phyloP scores from a whole-genome alignment of 2,113 vertebrate genomes.

The Cyprinus carpio region DNA sequence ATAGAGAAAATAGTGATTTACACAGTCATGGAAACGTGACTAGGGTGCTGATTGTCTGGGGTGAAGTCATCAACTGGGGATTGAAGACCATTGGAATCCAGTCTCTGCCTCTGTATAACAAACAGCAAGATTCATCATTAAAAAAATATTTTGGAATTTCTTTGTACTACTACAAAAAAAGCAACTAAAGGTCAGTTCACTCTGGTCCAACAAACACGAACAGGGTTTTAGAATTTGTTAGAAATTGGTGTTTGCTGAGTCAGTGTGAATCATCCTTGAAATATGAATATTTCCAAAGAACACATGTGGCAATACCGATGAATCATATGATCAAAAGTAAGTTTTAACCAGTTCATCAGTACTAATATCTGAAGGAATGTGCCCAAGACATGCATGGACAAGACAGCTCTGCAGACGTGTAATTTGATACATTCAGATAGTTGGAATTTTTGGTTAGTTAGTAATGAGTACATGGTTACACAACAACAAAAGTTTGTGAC shows the following conservation, averaged over 20 bases:
- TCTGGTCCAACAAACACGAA: neutral
- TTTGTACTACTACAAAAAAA: neutral
- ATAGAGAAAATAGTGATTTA: conserved; percentile 47
- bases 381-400: neutral
- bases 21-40: conserved; percentile 59
- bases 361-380: neutral
- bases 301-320: neutral
- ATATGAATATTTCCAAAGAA: neutral
- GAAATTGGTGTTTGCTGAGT: neutral
- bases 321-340: neutral
- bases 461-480: neutral
- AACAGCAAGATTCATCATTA: neutral
- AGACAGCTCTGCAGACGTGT: neutral
- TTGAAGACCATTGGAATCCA: conserved; percentile 70
- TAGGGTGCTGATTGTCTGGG: conserved; percentile 62
- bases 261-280: neutral
- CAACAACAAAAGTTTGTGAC: neutral
- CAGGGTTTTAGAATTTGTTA: neutral
- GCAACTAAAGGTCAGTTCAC: neutral
- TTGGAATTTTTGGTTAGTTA: neutral
- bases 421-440: neutral
- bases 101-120: conserved; percentile 65
- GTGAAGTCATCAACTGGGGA: conserved; percentile 68
- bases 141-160: neutral
- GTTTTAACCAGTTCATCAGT: neutral